A percentile compares a stretch with the other conserved stretches of the same genome.
Evolutionary conservation across 2,888 invertebrate species (phyloP).

Genomic region (Julus scanicus): DNA sequence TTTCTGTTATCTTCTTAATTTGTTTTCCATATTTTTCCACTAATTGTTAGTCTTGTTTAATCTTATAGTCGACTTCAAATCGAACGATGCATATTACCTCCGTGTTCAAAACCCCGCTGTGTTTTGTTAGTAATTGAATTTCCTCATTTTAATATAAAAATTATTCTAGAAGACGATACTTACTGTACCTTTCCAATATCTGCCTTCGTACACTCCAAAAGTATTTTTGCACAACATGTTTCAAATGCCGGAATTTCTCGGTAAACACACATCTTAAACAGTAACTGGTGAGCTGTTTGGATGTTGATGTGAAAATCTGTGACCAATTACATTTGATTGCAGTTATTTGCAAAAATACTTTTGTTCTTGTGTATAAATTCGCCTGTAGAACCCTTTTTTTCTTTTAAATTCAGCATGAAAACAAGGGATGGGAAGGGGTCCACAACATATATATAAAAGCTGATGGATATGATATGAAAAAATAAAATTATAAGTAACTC

Average conservation of each 20-base stretch:
- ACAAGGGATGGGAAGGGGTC: neutral
- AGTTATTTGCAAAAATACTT: conserved; percentile 36
- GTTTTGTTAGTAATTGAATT: conserved; percentile 47
- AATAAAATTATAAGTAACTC: neutral
- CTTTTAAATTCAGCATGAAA: neutral
- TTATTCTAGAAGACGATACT: conserved; percentile 37
- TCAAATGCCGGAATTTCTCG: neutral
- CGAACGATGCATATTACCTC: conserved; percentile 47
- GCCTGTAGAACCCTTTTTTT: conserved; percentile 36
- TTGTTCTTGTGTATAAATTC: conserved; percentile 9
- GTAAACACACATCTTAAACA: neutral
- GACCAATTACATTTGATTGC: neutral
- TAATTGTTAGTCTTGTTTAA: conserved; percentile 47
- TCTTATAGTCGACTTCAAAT: conserved; percentile 47
- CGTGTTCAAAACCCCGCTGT: conserved; percentile 47
- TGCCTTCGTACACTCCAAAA: conserved; percentile 4
- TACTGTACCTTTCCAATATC: conserved; percentile 18
- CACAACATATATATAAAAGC: neutral
- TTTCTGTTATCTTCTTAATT: conserved; percentile 47
- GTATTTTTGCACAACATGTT: neutral
- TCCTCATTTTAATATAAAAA: conserved; percentile 45
- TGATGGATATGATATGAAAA: neutral
- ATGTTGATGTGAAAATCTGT: neutral
- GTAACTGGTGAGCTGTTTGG: neutral
- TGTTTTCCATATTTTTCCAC: conserved; percentile 47